phyloP scores from a whole-genome alignment of 2,113 vertebrate species.

The Oceanodroma tethys region DNA sequence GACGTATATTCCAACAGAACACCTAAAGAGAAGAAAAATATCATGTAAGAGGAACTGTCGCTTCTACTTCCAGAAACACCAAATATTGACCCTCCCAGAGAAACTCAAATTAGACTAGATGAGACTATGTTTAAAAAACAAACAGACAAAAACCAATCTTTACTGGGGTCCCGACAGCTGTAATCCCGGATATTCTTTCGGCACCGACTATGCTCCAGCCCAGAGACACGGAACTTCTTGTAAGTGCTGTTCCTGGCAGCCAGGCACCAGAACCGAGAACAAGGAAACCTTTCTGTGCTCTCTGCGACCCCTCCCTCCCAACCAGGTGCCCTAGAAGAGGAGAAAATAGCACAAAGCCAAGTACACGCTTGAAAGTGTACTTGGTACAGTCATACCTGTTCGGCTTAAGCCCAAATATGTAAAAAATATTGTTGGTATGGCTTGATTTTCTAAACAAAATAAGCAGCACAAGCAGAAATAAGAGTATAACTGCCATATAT shows the following conservation, averaged over 20 bases:
- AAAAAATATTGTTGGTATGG: not conserved
- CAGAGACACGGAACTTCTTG: not conserved
- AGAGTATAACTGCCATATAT: not conserved
- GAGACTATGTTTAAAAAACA: not conserved
- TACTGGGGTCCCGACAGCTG: no score
- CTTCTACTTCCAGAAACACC: not conserved
- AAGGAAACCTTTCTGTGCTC: not conserved
- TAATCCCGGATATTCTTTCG: not conserved
- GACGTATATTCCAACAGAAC: constrained; percentile 89
- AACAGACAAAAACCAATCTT: not conserved
- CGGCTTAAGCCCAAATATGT: not conserved
- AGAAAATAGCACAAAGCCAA: not conserved
- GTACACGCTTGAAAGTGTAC: not conserved
- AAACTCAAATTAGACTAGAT: not conserved
- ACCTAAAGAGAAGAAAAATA: constrained; percentile 70
- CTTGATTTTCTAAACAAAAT: not conserved
- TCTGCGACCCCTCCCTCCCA: not conserved
- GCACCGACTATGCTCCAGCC: accelerated
- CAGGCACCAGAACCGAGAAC: not conserved
- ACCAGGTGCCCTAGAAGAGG: not conserved
- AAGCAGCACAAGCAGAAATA: not conserved
- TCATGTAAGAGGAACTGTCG: not conserved
- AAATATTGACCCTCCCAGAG: not conserved
- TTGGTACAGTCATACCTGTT: not conserved
- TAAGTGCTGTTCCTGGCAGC: not conserved